Evolutionary conservation across 2,113 vertebrate species (phyloP).

Genomic region (Eonycteris spelaea): DNA sequence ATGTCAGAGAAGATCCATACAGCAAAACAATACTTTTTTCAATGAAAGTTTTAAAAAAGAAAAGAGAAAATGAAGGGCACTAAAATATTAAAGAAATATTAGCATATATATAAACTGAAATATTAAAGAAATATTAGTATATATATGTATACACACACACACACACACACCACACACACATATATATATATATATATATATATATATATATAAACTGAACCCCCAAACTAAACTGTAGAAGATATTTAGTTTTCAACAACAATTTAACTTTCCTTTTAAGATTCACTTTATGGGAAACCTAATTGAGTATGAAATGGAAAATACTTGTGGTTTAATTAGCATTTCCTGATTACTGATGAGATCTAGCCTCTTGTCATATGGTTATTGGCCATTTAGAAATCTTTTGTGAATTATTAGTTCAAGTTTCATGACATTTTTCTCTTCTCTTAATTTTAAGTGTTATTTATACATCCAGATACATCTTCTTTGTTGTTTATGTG

Average conservation of each 20-base stretch:
- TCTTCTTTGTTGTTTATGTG: neutral
- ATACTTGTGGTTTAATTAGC: neutral
- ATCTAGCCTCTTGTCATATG: neutral
- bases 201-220: neutral
- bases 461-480: neutral
- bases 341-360: neutral
- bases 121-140: too few species aligned
- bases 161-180: too few species aligned
- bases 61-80: neutral
- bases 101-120: too few species aligned
- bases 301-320: neutral
- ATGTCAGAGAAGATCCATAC: neutral
- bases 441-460: neutral
- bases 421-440: neutral
- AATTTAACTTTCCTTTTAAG: neutral
- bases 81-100: neutral
- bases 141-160: too few species aligned
- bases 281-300: constrained; percentile 17
- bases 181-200: too few species aligned
- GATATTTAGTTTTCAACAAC: neutral
- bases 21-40: neutral
- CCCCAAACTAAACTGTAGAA: neutral
- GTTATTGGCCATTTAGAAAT: neutral
- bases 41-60: neutral
- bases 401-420: neutral